These are phyloP conservation scores for Drosophila persimilis DNA, from an alignment of 1,140 invertebrate species.

Conservation along the genomic window DNA sequence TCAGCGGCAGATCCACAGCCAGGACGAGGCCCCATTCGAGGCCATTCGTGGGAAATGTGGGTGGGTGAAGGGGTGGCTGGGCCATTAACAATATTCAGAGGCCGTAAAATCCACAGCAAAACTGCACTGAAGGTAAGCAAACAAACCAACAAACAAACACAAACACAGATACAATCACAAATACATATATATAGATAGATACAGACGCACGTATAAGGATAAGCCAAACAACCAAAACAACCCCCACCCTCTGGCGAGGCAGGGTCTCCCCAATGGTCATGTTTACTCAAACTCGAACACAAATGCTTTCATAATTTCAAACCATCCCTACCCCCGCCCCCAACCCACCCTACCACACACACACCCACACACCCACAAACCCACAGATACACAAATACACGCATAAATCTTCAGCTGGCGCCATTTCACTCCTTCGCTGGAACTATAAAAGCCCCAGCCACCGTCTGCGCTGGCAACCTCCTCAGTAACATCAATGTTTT, in stretches of 20 bases:
- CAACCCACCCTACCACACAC: background rate
- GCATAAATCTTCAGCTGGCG: slow-evolving; percentile 74
- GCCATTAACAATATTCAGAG: slow-evolving; percentile 62
- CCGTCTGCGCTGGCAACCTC: slow-evolving; percentile 57
- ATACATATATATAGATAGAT: slow-evolving; percentile 1
- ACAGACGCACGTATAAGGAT: slow-evolving; percentile 25
- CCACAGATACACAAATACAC: slow-evolving; percentile 34
- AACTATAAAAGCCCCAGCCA: slow-evolving; percentile 60
- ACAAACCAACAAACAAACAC: slow-evolving; percentile 29
- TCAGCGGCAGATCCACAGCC: slow-evolving; percentile 14
- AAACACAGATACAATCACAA: slow-evolving; percentile 8
- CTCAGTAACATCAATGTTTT: slow-evolving; percentile 64
- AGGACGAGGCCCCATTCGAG: background rate
- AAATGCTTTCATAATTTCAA: slow-evolving; percentile 74
- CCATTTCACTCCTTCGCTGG: slow-evolving; percentile 67
- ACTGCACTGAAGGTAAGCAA: slow-evolving; percentile 56
- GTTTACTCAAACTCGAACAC: slow-evolving; percentile 64
- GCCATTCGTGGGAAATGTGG: background rate
- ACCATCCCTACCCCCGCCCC: too few species aligned
- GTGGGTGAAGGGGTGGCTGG: slow-evolving; percentile 2
- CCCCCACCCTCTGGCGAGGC: slow-evolving; percentile 19
- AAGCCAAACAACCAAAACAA: slow-evolving; percentile 51
- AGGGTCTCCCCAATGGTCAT: slow-evolving; percentile 30
- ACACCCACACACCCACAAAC: slow-evolving; percentile 9
- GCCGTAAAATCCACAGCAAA: slow-evolving; percentile 46